Base-by-base conservation (phyloP, 2,797 vertebrate species). In the Pyrrhura leucotis region DNA sequence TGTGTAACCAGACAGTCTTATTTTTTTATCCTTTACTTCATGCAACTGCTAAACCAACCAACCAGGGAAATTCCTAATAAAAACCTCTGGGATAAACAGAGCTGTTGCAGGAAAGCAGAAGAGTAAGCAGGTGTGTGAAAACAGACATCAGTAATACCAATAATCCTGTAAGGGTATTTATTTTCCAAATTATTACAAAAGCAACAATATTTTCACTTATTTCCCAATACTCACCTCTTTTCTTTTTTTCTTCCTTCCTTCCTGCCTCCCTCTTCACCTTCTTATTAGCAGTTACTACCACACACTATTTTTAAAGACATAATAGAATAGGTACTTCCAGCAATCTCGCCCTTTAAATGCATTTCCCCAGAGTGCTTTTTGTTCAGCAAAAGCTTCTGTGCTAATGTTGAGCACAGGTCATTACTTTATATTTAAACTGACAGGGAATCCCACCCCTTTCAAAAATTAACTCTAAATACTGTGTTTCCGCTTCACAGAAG, bases 351-450 rank as follows among this genome's bases (percentile, higher is more conserved):
- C 67, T 80, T 61, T 10, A 65, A 89, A 65, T 3, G 23, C n/a
- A 66, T 92, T 91, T 85, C 93, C 69, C 79, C 12, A 17, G 89
- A 79, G 91, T 16, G 65, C 25, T 76, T 79, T 93, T 94, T 89
- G 75, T 73, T 73, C 51, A 9, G 88, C 45, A 58, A 87, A 88
- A 81, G 77, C 59, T 73, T 89, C 76, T 92, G 63, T 89, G 85
- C 59, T 58, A 21, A 67, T 39, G 40, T 4, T 18, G 67, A 72
- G 63, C 59, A 20, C 16, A 54, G 54, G 85, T 54, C 82, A 76
- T 85, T 76, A 76, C 73, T 91, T 88, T 14, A 31, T 21, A 50
- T 85, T 89, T 50, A 50, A 77, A 2, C 59, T 31, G 85, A 50
- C 72, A 79, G 75, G 47, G 78, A 89, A 87, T 66, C 68, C 93